Evolutionary conservation across 2,888 invertebrate species (phyloP), one percentile per base, ranked within the genome.

Genomic region (Tetanocera ferruginea): DNA sequence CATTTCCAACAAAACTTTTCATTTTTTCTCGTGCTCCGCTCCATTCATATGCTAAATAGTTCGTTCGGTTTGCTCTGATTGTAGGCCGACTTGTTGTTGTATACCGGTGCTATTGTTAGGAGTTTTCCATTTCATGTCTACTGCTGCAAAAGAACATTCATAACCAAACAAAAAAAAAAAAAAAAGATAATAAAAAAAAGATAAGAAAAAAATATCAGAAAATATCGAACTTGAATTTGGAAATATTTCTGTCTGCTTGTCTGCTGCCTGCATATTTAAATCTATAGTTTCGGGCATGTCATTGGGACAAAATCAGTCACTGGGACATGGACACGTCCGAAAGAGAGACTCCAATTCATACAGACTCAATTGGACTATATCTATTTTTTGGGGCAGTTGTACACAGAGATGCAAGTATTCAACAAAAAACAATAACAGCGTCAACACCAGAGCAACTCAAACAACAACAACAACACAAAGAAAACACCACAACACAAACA

Each of bases 181-280:
- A 14, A 67, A 14, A 76, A 67, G 19, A 66, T 6, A 51, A 66
- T 55, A n/a, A 75, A 51, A 34, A 69, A 49, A 23, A 34, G 17
- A 66, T 19, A 23, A 57, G 28, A 37, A 52, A 52, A 14, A 75
- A 66, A 55, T 37, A 31, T 57, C 25, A 51, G 28, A 5, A 25
- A 49, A 19, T 49, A 25, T 23, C 31, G 76, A 79, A 79, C 76
- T 79, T 79, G 76, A 79, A 79, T 76, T 78, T 76, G 70, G n/a
- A 62, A 74, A 76, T 71, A 25, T 72, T 25, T 60, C 37, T 43
- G 60, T 76, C n/a, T 60, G 14, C 23, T 55, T 66, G 55, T 72
- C 64, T 31, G 51, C 64, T 31, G 51, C 28, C 31, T 70, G 19
- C 64, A 17, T 49, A 31, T 57, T 31, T 37, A 72, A 43, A 51